Percentiles rank a stretch among this genome's conserved stretches.
Conservation (phyloP, 2,113 vertebrate genomes). For the Indicator maculatus region DNA sequence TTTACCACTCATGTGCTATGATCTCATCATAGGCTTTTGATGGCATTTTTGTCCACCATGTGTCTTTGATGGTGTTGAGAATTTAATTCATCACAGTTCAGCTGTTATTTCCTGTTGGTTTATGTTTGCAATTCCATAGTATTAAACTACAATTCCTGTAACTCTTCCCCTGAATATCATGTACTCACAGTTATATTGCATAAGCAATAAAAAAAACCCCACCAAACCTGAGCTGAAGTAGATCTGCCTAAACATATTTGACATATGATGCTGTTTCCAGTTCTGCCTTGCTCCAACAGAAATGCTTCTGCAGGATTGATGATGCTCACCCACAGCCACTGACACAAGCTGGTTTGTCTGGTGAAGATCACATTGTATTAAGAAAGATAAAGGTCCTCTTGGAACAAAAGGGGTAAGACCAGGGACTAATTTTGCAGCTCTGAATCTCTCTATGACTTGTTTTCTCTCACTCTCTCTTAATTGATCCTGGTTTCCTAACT, state of each 20-base stretch:
- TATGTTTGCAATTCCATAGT: not conserved
- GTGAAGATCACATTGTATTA: not conserved
- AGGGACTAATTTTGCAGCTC: not conserved
- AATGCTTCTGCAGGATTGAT: not conserved
- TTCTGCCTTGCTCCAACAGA: not conserved
- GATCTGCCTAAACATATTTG: not conserved
- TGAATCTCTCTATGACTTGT: not conserved
- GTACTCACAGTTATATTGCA: not conserved
- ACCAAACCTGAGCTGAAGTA: not conserved
- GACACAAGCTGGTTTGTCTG: not conserved
- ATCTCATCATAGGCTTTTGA: not conserved
- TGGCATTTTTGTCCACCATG: not conserved
- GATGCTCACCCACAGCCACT: not conserved
- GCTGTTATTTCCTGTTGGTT: not conserved
- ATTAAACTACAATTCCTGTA: not conserved
- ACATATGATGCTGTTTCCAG: not conserved
- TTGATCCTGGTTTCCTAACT: slow-evolving; percentile 5
- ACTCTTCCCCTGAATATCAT: not conserved
- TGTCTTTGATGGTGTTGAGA: not conserved
- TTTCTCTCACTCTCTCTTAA: not conserved
- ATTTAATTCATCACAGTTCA: not conserved
- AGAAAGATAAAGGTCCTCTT: not conserved
- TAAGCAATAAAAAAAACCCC: not conserved
- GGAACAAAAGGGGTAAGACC: not conserved
- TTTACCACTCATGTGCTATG: not conserved